A percentile compares a stretch with the other conserved stretches of the same genome.
Conservation (phyloP, 2,888 invertebrate genomes). For the Saturnia pavonia region DNA sequence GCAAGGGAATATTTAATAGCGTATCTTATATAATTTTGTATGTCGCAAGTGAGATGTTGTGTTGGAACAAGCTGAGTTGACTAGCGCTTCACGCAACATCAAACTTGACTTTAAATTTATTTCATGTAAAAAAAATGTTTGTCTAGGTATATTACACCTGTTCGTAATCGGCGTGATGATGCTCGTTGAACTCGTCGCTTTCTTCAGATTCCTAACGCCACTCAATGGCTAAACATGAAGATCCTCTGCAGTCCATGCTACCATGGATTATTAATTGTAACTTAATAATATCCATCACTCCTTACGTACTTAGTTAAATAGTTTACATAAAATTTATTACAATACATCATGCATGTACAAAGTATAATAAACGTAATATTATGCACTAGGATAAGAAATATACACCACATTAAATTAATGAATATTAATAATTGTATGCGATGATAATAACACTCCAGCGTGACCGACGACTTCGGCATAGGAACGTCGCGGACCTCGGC, state of each 20-base stretch:
- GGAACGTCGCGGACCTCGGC: constrained; percentile 72
- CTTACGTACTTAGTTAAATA: constrained; percentile 68
- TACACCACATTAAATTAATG: constrained; percentile 70
- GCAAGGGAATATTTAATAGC: constrained; percentile 79
- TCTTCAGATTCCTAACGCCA: constrained; percentile 56
- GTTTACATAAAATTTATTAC: constrained; percentile 69
- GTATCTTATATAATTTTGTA: constrained; percentile 63
- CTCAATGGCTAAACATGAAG: constrained; percentile 57
- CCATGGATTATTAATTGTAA: constrained; percentile 56
- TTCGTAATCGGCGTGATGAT: constrained; percentile 55
- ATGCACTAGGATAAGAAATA: constrained; percentile 69
- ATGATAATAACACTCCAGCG: constrained; percentile 67
- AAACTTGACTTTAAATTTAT: constrained; percentile 49
- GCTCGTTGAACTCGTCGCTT: constrained; percentile 42
- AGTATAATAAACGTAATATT: constrained; percentile 58
- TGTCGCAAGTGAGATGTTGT: constrained; percentile 56
- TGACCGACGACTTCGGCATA: constrained; percentile 71
- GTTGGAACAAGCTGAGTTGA: constrained; percentile 23
- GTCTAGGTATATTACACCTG: constrained; percentile 79
- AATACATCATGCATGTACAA: constrained; percentile 75
- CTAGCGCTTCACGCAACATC: constrained; percentile 41
- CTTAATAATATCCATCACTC: constrained; percentile 62
- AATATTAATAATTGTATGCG: constrained; percentile 66
- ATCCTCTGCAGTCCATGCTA: constrained; percentile 63
- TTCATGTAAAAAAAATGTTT: constrained; percentile 72